Percentiles rank a stretch among this genome's conserved stretches.
Evolutionary conservation across 2,888 invertebrate genomes (phyloP).

Genomic region (Chorisops tibialis): DNA sequence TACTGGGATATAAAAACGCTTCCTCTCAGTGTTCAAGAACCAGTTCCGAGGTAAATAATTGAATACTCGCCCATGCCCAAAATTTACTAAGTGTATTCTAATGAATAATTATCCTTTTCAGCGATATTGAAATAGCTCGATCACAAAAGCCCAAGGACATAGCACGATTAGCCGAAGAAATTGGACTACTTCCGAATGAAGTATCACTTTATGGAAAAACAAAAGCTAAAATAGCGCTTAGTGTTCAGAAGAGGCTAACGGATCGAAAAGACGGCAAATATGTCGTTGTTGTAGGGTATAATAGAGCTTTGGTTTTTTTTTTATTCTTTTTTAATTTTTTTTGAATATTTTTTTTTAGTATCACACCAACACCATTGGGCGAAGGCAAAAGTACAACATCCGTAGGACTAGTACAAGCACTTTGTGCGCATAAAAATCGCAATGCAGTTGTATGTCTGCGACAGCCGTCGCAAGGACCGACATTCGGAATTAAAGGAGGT

Average conservation of each 20-base stretch:
- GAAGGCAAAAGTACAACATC: slow-evolving; percentile 98
- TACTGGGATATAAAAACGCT: slow-evolving; percentile 72
- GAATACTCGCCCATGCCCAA: no score
- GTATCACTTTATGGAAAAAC: slow-evolving; percentile 87
- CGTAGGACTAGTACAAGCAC: slow-evolving; percentile 88
- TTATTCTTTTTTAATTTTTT: slow-evolving; percentile 8
- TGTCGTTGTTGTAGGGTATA: slow-evolving; percentile 89
- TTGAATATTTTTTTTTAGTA: slow-evolving; percentile 63
- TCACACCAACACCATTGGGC: slow-evolving; percentile 97
- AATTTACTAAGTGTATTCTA: not conserved
- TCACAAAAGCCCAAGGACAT: slow-evolving; percentile 86
- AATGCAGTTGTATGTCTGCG: slow-evolving; percentile 93
- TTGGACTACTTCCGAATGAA: slow-evolving; percentile 77
- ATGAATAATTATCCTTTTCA: slow-evolving; percentile 45
- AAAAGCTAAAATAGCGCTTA: slow-evolving; percentile 89
- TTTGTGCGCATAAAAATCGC: slow-evolving; percentile 75
- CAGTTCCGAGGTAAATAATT: slow-evolving; percentile 81
- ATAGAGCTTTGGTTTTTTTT: not conserved
- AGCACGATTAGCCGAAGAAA: slow-evolving; percentile 70
- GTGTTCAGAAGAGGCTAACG: slow-evolving; percentile 71
- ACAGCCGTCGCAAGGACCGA: slow-evolving; percentile 98
- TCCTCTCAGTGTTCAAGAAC: slow-evolving; percentile 60
- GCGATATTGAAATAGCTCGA: slow-evolving; percentile 88
- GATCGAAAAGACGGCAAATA: slow-evolving; percentile 78
- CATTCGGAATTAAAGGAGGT: slow-evolving; percentile 97